Evolutionary conservation across 1,140 invertebrate genomes (phyloP).

Genomic region (Dendrolimus punctatus): DNA sequence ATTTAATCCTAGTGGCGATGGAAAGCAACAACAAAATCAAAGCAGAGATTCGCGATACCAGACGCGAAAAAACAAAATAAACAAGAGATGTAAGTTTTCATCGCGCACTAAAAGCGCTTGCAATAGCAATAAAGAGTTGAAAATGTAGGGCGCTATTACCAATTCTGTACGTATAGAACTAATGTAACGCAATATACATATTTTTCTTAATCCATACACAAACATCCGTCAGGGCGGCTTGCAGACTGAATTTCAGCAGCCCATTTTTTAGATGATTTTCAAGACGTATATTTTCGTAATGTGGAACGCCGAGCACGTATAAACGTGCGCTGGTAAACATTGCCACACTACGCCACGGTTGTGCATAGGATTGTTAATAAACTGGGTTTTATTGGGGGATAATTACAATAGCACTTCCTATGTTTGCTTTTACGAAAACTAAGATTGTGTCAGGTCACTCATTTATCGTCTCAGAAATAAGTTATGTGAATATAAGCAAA

Average conservation of each 20-base stretch:
- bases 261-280: constrained; percentile 52
- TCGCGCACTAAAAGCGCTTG: constrained; percentile 20
- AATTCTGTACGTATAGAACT: constrained; percentile 6
- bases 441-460: no score
- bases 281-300: constrained; percentile 54
- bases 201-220: constrained; percentile 33
- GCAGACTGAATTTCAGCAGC: constrained; percentile 48
- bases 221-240: constrained; percentile 36
- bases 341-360: constrained; percentile 36
- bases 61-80: constrained; percentile 17
- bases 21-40: constrained; percentile 1
- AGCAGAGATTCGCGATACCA: constrained; percentile 9
- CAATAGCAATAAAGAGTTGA: constrained; percentile 23
- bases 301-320: constrained; percentile 28
- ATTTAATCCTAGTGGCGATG: no score
- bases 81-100: constrained; percentile 20
- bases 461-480: neutral
- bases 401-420: no score
- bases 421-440: no score
- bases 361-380: constrained; percentile 19
- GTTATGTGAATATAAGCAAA: no score
- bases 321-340: constrained; percentile 44
- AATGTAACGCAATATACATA: constrained; percentile 19
- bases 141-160: constrained; percentile 29
- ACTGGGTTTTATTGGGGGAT: no score